Conservation (phyloP, 2,797 vertebrate genomes). For the Arrhamphus sclerolepis region DNA sequence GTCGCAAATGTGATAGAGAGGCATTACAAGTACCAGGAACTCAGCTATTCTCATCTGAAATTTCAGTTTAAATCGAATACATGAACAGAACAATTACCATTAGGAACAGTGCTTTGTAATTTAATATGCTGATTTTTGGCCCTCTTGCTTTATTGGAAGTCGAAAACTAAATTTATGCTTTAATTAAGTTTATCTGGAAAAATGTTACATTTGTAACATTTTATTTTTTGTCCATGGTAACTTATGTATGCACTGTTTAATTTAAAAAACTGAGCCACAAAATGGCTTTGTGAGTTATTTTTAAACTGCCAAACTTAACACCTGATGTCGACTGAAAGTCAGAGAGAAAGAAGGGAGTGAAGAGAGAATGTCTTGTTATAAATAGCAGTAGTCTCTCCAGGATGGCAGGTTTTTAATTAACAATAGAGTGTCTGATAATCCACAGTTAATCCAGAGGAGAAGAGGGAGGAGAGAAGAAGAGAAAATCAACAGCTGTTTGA, state of each 20-base stretch:
- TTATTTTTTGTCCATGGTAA: not conserved
- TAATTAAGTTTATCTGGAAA: too few relatives aligned
- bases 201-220: conserved; percentile 8
- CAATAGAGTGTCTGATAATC: conserved; percentile 80
- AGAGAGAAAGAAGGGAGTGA: conserved; percentile 49
- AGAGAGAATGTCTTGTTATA: conserved; percentile 65
- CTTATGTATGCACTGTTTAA: not conserved
- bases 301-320: conserved; percentile 64
- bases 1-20: conserved; percentile 15
- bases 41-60: conserved; percentile 38
- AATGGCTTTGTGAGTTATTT: conserved; percentile 44
- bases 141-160: too few relatives aligned
- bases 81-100: conserved; percentile 1
- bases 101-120: conserved; percentile 4
- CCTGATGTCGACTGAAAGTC: conserved; percentile 71
- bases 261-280: not conserved
- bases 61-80: conserved; percentile 23
- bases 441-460: conserved; percentile 77
- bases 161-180: too few relatives aligned
- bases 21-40: conserved; percentile 16
- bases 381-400: conserved; percentile 75
- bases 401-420: conserved; percentile 81
- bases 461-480: conserved; percentile 71
- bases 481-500: conserved; percentile 77
- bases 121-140: not conserved